phyloP scores from a whole-genome alignment of 2,113 vertebrate species.

The Helogale parvula region DNA sequence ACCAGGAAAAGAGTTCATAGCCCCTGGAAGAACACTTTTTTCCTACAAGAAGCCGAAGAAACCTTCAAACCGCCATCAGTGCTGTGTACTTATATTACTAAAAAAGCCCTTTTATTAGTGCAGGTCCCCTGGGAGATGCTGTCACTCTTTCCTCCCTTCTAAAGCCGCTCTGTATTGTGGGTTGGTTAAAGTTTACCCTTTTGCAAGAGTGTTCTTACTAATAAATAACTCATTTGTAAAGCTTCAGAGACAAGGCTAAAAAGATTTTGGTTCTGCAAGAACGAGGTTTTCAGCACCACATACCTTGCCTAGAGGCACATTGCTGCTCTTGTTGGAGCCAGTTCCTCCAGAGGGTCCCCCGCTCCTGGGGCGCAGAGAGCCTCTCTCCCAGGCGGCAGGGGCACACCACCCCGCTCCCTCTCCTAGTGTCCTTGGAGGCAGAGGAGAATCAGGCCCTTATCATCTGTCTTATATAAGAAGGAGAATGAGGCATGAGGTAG shows the following conservation, averaged over 20 bases:
- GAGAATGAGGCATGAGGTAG: background rate
- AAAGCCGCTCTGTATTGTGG: background rate
- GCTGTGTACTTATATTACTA: background rate
- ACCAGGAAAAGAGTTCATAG: background rate
- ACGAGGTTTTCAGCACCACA: background rate
- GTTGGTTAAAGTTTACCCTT: conserved; percentile 68
- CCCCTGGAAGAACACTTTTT: background rate
- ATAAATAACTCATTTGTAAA: conserved; percentile 65
- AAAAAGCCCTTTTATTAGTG: background rate
- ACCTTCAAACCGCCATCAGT: background rate
- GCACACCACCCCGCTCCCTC: background rate
- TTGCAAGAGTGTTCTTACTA: conserved; percentile 37
- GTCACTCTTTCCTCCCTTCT: background rate
- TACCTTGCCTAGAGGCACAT: background rate
- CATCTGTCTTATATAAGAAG: background rate
- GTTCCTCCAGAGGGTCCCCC: background rate
- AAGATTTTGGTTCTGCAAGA: background rate
- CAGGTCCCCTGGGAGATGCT: background rate
- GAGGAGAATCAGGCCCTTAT: background rate
- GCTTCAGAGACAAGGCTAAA: conserved; percentile 43
- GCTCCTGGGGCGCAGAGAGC: background rate
- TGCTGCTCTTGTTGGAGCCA: background rate
- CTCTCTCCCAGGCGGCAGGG: background rate
- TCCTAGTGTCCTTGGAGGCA: background rate
- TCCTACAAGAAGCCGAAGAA: background rate